Conservation (phyloP, 2,113 vertebrate genomes). For the Eidolon helvum region DNA sequence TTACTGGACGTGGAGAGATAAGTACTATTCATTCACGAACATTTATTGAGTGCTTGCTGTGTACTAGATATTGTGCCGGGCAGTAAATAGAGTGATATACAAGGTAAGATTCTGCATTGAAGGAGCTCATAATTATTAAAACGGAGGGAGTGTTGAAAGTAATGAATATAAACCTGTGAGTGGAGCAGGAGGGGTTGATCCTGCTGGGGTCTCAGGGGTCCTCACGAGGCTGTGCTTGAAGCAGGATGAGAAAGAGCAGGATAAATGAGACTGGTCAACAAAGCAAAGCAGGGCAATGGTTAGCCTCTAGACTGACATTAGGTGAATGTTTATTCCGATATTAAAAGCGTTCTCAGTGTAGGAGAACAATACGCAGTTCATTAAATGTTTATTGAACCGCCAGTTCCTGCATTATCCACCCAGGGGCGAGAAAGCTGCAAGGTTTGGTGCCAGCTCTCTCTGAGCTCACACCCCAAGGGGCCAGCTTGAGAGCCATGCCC, state of each 20-base stretch:
- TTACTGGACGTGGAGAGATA: not conserved
- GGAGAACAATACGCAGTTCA: not conserved
- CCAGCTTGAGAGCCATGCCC: fast-evolving
- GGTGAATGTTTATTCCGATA: not conserved
- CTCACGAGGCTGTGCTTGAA: not conserved
- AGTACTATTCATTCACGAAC: not conserved
- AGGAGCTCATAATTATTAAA: not conserved
- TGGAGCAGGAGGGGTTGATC: not conserved
- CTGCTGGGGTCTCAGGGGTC: not conserved
- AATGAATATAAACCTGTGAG: not conserved
- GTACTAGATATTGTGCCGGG: not conserved
- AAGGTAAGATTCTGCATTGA: not conserved
- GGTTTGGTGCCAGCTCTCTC: not conserved
- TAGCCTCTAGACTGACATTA: not conserved
- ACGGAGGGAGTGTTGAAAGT: not conserved
- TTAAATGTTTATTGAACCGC: not conserved
- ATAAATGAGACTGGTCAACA: not conserved
- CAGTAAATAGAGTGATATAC: not conserved
- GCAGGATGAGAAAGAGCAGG: not conserved
- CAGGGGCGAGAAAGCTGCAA: not conserved
- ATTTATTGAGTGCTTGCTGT: not conserved
- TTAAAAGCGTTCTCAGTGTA: not conserved
- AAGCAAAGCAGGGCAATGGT: too few relatives aligned
- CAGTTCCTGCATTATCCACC: fast-evolving
- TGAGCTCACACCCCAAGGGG: fast-evolving